These are phyloP conservation scores for Elaphurus davidianus DNA, from an alignment of 2,113 vertebrate species.

Conservation along the genomic window DNA sequence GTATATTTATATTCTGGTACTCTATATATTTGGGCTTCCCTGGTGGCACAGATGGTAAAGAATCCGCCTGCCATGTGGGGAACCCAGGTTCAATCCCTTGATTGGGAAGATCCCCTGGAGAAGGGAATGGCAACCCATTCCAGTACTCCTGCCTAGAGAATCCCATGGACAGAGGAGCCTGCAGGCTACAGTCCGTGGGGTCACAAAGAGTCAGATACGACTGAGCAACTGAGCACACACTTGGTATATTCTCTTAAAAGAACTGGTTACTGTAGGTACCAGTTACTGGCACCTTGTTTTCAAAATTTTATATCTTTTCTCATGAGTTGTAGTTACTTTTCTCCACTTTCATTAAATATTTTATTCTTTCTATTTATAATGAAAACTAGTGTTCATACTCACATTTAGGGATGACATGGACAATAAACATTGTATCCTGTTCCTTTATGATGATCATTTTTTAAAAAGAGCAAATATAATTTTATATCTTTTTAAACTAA, in stretches of 20 bases:
- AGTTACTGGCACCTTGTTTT: conserved; percentile 20
- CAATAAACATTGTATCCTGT: conserved; percentile 4
- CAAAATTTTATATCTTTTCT: conserved; percentile 40
- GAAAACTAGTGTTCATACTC: not conserved
- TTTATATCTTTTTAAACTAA: conserved; percentile 38
- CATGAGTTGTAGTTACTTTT: conserved; percentile 13
- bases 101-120: not conserved
- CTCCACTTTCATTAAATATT: not conserved
- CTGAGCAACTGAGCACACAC: not conserved
- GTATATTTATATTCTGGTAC: not conserved
- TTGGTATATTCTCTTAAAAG: conserved; percentile 12
- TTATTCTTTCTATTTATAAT: conserved; percentile 26
- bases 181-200: not conserved
- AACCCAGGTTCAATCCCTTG: not conserved
- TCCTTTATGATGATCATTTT: conserved; percentile 29
- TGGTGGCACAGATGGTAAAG: not conserved
- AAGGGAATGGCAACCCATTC: not conserved
- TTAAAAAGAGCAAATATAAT: not conserved
- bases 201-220: not conserved
- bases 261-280: not conserved
- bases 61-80: not conserved
- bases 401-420: not conserved
- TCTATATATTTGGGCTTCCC: not conserved
- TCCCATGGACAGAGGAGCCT: not conserved
- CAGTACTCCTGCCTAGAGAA: not conserved